phyloP scores from a whole-genome alignment of 37 sponge, comb jelly and placozoan species.

The Beroe ovata region DNA sequence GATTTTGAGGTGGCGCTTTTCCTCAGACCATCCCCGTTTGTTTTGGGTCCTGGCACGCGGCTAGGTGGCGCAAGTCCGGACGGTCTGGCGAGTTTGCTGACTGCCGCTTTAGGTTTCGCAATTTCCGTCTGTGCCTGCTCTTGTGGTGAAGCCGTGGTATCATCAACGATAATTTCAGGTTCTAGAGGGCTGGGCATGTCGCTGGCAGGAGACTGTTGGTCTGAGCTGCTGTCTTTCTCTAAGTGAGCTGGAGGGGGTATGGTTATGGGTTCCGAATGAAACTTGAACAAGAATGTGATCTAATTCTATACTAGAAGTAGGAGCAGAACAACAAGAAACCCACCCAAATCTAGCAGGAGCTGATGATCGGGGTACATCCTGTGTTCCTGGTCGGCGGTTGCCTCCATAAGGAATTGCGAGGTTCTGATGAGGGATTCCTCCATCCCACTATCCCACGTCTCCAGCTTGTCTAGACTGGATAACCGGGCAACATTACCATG shows the following conservation, averaged over 20 bases:
- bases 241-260: not conserved
- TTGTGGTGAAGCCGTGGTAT: not conserved
- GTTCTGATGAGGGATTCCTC: conserved; percentile 29
- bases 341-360: not conserved
- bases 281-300: no score
- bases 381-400: not conserved
- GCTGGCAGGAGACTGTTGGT: not conserved
- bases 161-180: not conserved
- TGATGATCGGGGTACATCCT: conserved; percentile 26
- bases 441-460: conserved; percentile 60
- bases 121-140: not conserved
- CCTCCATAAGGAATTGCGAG: not conserved
- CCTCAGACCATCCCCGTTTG: not conserved
- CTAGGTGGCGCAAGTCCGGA: conserved; percentile 49
- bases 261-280: no score
- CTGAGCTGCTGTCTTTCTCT: not conserved
- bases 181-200: conserved; percentile 41
- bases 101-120: not conserved
- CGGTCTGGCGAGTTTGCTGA: conserved; percentile 51
- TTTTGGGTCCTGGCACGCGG: not conserved
- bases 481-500: conserved; percentile 17
- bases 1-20: conserved; percentile 3
- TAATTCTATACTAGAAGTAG: no score
- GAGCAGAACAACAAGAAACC: not conserved
- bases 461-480: conserved; percentile 28